Conservation (phyloP, 2,113 vertebrate species). For the Echinops telfairi region DNA sequence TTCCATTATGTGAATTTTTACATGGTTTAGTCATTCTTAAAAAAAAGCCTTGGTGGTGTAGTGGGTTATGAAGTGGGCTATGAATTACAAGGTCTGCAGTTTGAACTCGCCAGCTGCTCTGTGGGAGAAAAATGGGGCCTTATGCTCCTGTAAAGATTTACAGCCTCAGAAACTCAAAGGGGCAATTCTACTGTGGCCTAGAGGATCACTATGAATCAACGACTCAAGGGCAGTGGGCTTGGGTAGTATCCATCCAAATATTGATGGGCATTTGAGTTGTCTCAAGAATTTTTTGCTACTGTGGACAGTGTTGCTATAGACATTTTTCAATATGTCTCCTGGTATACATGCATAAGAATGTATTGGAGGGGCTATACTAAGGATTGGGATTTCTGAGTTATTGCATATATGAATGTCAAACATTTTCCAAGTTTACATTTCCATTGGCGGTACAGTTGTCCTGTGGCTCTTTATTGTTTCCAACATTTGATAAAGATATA, state of each 20-base stretch:
- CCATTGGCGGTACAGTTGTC: neutral
- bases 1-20: conserved; percentile 4
- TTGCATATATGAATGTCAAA: conserved; percentile 40
- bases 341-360: neutral
- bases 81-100: too few relatives aligned
- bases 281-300: conserved; percentile 10
- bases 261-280: neutral
- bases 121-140: too few relatives aligned
- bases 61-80: too few relatives aligned
- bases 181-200: too few relatives aligned
- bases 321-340: conserved; percentile 7
- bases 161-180: too few relatives aligned
- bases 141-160: too few relatives aligned
- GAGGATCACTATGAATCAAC: too few relatives aligned
- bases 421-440: conserved; percentile 43
- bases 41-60: too few relatives aligned
- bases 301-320: neutral
- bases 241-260: too few relatives aligned
- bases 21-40: neutral
- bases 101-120: too few relatives aligned
- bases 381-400: conserved; percentile 58
- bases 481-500: neutral
- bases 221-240: too few relatives aligned
- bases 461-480: conserved; percentile 4
- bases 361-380: conserved; percentile 36